Evolutionary conservation across 2,113 vertebrate species (phyloP).

Genomic region (Paralichthys olivaceus): DNA sequence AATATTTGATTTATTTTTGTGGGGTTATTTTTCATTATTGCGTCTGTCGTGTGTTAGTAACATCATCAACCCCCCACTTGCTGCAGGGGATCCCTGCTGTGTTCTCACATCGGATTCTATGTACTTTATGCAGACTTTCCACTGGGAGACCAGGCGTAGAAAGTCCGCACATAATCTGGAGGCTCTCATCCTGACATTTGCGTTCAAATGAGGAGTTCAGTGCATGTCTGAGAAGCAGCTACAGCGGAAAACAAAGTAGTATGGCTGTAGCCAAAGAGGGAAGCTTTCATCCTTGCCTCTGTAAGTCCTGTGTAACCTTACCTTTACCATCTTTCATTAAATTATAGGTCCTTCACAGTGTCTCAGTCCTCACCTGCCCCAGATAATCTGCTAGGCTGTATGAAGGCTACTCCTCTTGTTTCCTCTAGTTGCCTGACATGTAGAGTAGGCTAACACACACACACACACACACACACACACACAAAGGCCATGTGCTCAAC

Average conservation of each 20-base stretch:
- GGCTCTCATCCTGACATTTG: no score
- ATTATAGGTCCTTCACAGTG: slow-evolving; percentile 66
- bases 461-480: slow-evolving; percentile 1
- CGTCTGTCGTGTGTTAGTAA: no score
- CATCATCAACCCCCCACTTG: no score
- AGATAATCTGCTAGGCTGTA: slow-evolving; percentile 61
- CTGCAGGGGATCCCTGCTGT: no score
- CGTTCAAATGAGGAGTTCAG: no score
- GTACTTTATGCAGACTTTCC: no score
- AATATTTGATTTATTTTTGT: no score
- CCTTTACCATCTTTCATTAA: slow-evolving; percentile 64
- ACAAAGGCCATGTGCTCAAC: slow-evolving; percentile 32
- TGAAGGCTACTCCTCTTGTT: slow-evolving; percentile 65
- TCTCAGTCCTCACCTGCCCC: slow-evolving; percentile 66
- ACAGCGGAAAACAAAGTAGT: neutral
- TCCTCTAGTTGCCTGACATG: slow-evolving; percentile 56
- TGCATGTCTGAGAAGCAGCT: no score
- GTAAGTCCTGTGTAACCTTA: slow-evolving; percentile 61
- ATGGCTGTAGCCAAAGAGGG: slow-evolving; percentile 2
- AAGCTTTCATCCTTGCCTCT: slow-evolving; percentile 38
- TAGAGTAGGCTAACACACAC: slow-evolving; percentile 38
- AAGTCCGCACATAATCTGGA: no score
- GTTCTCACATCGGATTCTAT: no score
- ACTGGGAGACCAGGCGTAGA: no score
- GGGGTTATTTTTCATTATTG: no score